phyloP scores from a whole-genome alignment of 1,140 invertebrate species.

The Scaptomyza hsui region DNA sequence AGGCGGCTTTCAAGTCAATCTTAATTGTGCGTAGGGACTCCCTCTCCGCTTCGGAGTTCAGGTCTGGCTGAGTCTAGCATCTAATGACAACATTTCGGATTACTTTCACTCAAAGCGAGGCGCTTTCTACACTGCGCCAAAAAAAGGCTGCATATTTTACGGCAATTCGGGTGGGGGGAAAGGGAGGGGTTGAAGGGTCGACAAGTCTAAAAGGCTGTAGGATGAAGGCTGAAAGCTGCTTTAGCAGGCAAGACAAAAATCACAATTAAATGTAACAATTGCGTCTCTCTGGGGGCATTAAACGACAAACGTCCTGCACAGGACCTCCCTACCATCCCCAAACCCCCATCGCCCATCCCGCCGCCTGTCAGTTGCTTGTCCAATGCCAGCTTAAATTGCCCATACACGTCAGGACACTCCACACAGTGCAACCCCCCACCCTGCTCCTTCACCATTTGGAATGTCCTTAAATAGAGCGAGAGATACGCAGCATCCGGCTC shows the following conservation, averaged over 20 bases:
- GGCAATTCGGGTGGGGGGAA: background rate
- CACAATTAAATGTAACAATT: constrained; percentile 82
- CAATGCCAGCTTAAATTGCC: constrained; percentile 82
- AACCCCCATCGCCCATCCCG: background rate
- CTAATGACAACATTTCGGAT: constrained; percentile 78
- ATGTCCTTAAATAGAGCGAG: constrained; percentile 43
- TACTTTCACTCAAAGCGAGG: constrained; percentile 67
- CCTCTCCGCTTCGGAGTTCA: constrained; percentile 20
- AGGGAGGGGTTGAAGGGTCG: background rate
- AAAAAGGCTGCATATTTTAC: constrained; percentile 74
- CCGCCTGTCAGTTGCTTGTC: constrained; percentile 75
- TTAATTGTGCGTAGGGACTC: constrained; percentile 63
- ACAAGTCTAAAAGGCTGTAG: background rate
- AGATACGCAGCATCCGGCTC: constrained; percentile 45
- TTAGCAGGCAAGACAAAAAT: constrained; percentile 67
- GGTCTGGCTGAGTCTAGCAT: constrained; percentile 3
- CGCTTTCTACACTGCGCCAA: constrained; percentile 16
- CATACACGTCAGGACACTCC: constrained; percentile 72
- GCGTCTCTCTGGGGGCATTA: constrained; percentile 77
- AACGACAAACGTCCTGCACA: constrained; percentile 50
- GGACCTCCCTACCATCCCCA: background rate
- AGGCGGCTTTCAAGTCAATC: constrained; percentile 71
- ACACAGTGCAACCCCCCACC: constrained; percentile 1
- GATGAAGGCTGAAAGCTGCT: constrained; percentile 38
- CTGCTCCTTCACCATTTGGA: constrained; percentile 7